Evolutionary conservation across 2,797 vertebrate genomes (phyloP).

Genomic region (Pitangus sulphuratus): DNA sequence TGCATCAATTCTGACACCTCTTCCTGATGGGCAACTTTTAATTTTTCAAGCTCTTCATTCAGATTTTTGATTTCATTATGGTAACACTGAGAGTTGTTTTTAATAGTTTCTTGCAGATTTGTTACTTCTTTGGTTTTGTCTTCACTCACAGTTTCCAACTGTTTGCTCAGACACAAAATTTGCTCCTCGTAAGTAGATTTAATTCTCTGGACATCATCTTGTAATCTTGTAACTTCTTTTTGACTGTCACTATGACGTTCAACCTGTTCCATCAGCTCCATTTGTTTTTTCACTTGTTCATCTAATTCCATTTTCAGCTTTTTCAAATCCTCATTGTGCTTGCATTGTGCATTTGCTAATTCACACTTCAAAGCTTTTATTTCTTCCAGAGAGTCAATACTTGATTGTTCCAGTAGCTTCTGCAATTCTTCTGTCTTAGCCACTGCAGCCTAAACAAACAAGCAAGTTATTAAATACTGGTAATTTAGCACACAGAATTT

Average conservation of each 20-base stretch:
- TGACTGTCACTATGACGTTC: constrained; percentile 73
- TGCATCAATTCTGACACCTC: constrained; percentile 84
- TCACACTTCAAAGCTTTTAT: constrained; percentile 79
- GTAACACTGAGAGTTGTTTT: constrained; percentile 78
- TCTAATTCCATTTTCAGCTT: constrained; percentile 81
- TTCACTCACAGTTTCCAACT: constrained; percentile 75
- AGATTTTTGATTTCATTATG: constrained; percentile 83
- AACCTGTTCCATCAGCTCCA: constrained; percentile 72
- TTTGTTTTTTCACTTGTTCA: constrained; percentile 74
- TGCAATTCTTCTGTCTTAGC: constrained; percentile 76
- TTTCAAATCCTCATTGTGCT: constrained; percentile 80
- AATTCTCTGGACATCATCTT: constrained; percentile 74
- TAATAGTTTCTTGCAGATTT: constrained; percentile 79
- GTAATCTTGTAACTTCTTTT: constrained; percentile 64
- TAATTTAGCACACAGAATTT: background rate
- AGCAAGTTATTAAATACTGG: background rate
- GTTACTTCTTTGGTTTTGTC: constrained; percentile 75
- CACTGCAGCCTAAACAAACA: constrained; percentile 78
- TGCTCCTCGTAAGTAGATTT: constrained; percentile 77
- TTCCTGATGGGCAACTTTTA: constrained; percentile 80
- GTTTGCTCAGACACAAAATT: constrained; percentile 77
- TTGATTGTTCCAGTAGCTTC: constrained; percentile 77
- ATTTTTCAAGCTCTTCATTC: constrained; percentile 81
- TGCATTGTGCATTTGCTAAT: constrained; percentile 74
- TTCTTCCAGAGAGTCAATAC: constrained; percentile 75